Evolutionary conservation across 92 coral and sea anemone genomes (phyloP), one percentile per base, ranked within the genome.

Genomic region (Porites lobata): DNA sequence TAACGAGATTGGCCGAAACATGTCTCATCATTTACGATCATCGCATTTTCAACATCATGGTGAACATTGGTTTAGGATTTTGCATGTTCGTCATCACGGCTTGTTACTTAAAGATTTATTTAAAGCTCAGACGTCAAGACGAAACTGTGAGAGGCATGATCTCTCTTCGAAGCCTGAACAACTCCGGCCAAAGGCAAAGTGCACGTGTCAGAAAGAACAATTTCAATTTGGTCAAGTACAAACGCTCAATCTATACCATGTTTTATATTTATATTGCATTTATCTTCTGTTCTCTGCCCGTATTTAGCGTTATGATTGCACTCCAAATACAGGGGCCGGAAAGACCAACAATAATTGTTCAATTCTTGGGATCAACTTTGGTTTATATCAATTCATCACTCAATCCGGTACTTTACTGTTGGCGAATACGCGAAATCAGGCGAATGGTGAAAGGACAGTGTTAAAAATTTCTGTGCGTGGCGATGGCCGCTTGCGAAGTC

Each of bases 91-190:
- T 77, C 32, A 77, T 69, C 1, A 61, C 70, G 69, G 51, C 50
- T 1, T 77, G 24, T 63, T 77, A 77, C 57, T 77, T 77, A 13
- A 59, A 77, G 54, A 77, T 77, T 61, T 77, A 59, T 61, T 14
- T 59, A 61, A 77, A 69, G 29, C 56, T 61, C 3, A 17, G 70
- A 19, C 56, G 21, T 15, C 82, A 77, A 32, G 62, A 38, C 6
- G 52, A 9, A 13, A 29, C 7, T 7, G 56, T 77, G 9, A 32
- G 54, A 2, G 69, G 32, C 4, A 32, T 10, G 29, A 15, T 47
- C 19, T 53, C 59, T 4, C 52, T 29, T 1, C 50, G 13, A 57
- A 56, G 53, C 20, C 6, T 43, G 15, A 54, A 32, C 65, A 14
- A 56, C 50, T 29, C 69, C 29, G 19, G 1, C 11, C 43, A 14